Evolutionary conservation across 2,888 invertebrate genomes (phyloP).

Genomic region (Neoitamus cyanurus): DNA sequence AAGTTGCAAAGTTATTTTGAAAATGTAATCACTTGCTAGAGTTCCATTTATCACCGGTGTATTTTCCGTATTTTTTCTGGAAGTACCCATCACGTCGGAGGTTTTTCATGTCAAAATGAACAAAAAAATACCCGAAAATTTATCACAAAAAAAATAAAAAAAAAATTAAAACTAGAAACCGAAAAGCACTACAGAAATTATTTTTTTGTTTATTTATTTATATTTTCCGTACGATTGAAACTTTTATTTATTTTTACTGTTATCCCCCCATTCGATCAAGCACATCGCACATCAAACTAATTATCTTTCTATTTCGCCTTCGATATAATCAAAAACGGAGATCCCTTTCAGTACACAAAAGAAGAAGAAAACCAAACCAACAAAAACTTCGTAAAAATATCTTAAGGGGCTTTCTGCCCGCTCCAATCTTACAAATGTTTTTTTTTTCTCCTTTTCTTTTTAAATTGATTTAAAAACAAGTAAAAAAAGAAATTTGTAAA

Average conservation of each 20-base stretch:
- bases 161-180: not conserved
- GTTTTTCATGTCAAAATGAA: not conserved
- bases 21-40: constrained; percentile 42
- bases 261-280: not conserved
- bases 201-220: not conserved
- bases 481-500: not conserved
- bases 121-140: too few relatives aligned
- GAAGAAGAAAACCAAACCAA: not conserved
- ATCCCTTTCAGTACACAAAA: not conserved
- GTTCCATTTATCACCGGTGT: constrained; percentile 42
- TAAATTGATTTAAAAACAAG: not conserved
- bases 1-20: not conserved
- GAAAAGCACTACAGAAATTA: too few relatives aligned
- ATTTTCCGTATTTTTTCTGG: constrained; percentile 44
- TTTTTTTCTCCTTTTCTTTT: too few relatives aligned
- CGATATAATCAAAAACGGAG: not conserved
- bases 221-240: not conserved
- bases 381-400: not conserved
- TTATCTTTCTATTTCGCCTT: too few relatives aligned
- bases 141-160: not conserved
- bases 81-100: constrained; percentile 19
- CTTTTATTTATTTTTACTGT: not conserved
- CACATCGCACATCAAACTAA: not conserved
- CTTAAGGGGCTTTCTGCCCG: not conserved
- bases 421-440: not conserved